These are phyloP conservation scores for Sebastes cheni DNA, from an alignment of 2,797 vertebrate species.

Conservation along the genomic window DNA sequence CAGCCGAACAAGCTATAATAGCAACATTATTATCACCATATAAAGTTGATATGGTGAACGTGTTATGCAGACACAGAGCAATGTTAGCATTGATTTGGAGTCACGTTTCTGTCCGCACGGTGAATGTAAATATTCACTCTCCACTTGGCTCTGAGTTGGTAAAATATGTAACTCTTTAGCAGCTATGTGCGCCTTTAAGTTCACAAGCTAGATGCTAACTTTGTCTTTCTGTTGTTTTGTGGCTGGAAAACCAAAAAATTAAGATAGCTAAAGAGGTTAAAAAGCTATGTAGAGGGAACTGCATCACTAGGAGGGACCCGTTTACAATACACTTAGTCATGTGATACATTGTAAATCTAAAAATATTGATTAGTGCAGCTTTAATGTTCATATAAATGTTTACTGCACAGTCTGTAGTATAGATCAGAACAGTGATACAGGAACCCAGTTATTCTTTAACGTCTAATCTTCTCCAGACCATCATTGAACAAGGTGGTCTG, in stretches of 20 bases:
- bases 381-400: not conserved
- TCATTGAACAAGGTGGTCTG: conserved; percentile 77
- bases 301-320: not conserved
- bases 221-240: too few relatives aligned
- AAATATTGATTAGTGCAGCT: not conserved
- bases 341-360: not conserved
- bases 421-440: not conserved
- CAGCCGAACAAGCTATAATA: not conserved
- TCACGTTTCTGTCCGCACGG: not conserved
- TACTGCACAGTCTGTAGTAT: not conserved
- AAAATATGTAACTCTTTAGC: too few relatives aligned
- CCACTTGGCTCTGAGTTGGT: too few relatives aligned
- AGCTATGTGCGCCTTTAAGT: too few relatives aligned
- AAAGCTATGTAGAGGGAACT: not conserved
- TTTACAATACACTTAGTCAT: not conserved
- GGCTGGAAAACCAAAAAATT: not conserved
- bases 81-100: not conserved
- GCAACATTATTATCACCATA: not conserved
- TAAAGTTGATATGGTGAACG: not conserved
- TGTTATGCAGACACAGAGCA: not conserved
- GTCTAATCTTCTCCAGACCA: conserved; percentile 49
- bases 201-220: too few relatives aligned
- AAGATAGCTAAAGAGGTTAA: not conserved
- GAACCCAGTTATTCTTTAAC: not conserved
- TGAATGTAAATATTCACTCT: not conserved